Conservation (phyloP, 2,797 vertebrate species). For the Hypotaenidia okinawae region DNA sequence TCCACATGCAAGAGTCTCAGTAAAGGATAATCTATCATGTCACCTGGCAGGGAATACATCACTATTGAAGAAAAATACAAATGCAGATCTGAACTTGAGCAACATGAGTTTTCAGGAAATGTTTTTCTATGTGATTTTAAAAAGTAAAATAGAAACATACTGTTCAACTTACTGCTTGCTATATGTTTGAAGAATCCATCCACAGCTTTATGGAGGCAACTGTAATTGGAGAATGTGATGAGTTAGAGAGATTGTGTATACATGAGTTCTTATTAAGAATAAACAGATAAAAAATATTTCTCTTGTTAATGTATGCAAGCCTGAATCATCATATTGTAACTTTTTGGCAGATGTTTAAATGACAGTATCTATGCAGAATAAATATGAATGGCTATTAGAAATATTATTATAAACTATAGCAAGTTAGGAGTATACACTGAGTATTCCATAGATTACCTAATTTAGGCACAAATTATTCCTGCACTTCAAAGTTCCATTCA, state of each 20-base stretch:
- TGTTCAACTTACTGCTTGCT: conserved; percentile 38
- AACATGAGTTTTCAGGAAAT: neutral
- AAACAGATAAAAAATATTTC: conserved; percentile 38
- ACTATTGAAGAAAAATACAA: neutral
- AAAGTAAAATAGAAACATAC: neutral
- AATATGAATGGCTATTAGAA: conserved; percentile 46
- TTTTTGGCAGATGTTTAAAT: conserved; percentile 56
- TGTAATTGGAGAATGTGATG: conserved; percentile 23
- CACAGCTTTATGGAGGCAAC: conserved; percentile 36
- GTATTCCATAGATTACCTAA: neutral
- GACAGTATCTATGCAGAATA: conserved; percentile 49
- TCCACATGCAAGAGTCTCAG: neutral
- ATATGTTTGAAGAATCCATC: neutral
- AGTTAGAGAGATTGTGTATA: conserved; percentile 31
- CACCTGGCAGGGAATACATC: conserved; percentile 25
- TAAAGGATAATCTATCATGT: neutral
- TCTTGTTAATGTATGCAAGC: conserved; percentile 59
- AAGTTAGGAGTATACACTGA: conserved; percentile 1
- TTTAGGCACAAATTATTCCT: neutral
- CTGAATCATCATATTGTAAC: conserved; percentile 51
- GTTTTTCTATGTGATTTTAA: neutral
- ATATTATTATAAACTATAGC: conserved; percentile 43
- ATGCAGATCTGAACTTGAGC: conserved; percentile 13
- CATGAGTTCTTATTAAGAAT: conserved; percentile 35
- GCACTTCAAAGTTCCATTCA: conserved; percentile 26